Base-by-base conservation (phyloP, 1,140 invertebrate species). In the Camponotus vicinus region DNA sequence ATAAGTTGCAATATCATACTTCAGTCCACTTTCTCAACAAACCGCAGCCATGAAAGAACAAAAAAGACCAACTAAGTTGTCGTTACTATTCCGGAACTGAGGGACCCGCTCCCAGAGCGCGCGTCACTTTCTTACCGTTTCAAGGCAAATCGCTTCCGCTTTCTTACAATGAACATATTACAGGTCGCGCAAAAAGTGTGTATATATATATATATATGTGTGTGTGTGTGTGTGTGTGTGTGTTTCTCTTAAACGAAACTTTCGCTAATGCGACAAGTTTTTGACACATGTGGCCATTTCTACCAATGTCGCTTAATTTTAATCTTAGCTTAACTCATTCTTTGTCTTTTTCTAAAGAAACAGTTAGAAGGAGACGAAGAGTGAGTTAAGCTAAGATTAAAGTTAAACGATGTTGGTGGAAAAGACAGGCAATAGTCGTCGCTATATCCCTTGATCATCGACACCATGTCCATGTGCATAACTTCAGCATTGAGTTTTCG, bases 1-100 rank as follows among this genome's bases (percentile, higher is more conserved):
- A 83, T 83, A 83, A 83, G 55, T 83, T 83, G 79, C 57, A 49
- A 64, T 83, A 83, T 83, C 79, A 83, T 83, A 83, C 69, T 75
- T 75, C 40, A 55, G 69, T 75, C 79, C 79, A 83, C 79, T 83
- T 83, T 83, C 69, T 21, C 55, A 75, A 83, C 79, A 83, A 83
- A 83, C 79, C 79, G 55, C 55, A 18, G 40, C 27, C 55, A 6
- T 61, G n/a, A 21, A 82, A 18, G 37, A 32, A 18, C 49, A 71
- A 83, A 83, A 83, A 75, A 34, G 61, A 57, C 49, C 82, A 55
- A 85, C 69, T 61, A 78, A 85, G 82, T 85, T 85, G 73, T 85
- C 82, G 73, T 66, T 76, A 63, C 40, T 85, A 40, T 66, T 85
- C 73, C 75, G 59, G 59, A 85, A 76, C 59, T 66, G 34, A 55